phyloP scores from a whole-genome alignment of 2,888 invertebrate genomes.

The Drosophila fungiperda region DNA sequence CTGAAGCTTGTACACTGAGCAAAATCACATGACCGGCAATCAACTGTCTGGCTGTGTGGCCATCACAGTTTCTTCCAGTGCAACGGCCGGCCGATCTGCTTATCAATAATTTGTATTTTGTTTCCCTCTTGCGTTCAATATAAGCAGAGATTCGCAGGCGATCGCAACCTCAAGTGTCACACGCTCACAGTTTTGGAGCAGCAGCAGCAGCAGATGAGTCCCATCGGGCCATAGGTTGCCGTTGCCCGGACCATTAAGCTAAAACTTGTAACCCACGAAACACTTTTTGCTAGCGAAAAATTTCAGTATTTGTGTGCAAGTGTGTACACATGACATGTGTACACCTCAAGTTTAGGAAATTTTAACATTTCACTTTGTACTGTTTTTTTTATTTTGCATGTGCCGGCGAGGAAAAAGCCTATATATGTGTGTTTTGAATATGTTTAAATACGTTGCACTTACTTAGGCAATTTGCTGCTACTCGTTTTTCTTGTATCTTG shows the following conservation, averaged over 20 bases:
- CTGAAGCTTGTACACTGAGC: constrained; percentile 54
- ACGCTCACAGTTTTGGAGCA: constrained; percentile 84
- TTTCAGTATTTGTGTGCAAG: too few species aligned
- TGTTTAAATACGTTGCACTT: too few species aligned
- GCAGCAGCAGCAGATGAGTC: constrained; percentile 78
- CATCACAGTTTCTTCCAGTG: constrained; percentile 64
- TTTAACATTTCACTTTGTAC: too few species aligned
- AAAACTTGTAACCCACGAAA: constrained; percentile 70
- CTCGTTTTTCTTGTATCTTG: too few species aligned
- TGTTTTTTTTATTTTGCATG: too few species aligned
- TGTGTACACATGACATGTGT: too few species aligned
- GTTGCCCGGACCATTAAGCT: constrained; percentile 35
- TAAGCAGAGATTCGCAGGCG: constrained; percentile 80
- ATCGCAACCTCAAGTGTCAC: constrained; percentile 84
- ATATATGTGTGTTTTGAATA: too few species aligned
- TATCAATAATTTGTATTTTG: constrained; percentile 79
- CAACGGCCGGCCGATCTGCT: constrained; percentile 67
- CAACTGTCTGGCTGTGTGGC: constrained; percentile 30
- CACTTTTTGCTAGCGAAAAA: too few species aligned
- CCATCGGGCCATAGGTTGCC: constrained; percentile 63
- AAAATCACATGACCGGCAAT: constrained; percentile 35
- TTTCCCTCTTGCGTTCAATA: constrained; percentile 60
- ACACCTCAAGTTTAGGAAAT: too few species aligned
- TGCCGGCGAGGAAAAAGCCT: too few species aligned
- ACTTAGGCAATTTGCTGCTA: too few species aligned